Evolutionary conservation across 2,888 invertebrate species (phyloP).

Genomic region (Helobdella robusta): DNA sequence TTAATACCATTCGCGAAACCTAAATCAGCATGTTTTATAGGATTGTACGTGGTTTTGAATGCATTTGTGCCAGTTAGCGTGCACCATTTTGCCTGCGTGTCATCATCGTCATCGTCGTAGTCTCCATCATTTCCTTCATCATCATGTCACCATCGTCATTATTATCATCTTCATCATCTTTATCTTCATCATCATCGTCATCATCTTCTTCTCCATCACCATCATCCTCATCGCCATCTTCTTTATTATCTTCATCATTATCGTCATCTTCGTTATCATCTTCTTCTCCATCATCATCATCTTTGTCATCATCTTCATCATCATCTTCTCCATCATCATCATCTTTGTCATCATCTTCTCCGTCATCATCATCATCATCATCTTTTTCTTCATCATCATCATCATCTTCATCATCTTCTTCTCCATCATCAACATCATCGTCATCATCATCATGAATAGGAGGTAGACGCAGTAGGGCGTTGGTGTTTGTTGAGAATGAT

Average conservation of each 20-base stretch:
- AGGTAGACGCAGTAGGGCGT: not conserved
- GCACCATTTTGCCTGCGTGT: not conserved
- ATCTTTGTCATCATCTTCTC: not conserved
- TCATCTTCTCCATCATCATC: constrained; percentile 4
- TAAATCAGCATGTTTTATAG: too few species aligned
- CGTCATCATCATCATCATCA: constrained; percentile 7
- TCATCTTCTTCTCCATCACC: not conserved
- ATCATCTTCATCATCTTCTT: not conserved
- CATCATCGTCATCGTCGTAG: not conserved
- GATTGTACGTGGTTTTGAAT: too few species aligned
- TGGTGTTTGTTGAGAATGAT: too few species aligned
- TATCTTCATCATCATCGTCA: not conserved
- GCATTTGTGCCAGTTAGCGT: too few species aligned
- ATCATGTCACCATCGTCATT: too few species aligned
- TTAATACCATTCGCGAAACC: too few species aligned
- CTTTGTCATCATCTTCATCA: not conserved
- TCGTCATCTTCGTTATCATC: not conserved
- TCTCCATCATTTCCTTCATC: not conserved
- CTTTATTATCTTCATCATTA: constrained; percentile 1
- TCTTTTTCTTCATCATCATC: constrained; percentile 1
- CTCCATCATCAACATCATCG: constrained; percentile 11
- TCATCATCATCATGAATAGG: too few species aligned
- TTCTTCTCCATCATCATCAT: not conserved
- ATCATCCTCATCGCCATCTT: constrained; percentile 11
- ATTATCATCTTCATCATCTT: not conserved